Evolutionary conservation across 2,888 invertebrate species (phyloP).

Genomic region (Caenorhabditis sinica): DNA sequence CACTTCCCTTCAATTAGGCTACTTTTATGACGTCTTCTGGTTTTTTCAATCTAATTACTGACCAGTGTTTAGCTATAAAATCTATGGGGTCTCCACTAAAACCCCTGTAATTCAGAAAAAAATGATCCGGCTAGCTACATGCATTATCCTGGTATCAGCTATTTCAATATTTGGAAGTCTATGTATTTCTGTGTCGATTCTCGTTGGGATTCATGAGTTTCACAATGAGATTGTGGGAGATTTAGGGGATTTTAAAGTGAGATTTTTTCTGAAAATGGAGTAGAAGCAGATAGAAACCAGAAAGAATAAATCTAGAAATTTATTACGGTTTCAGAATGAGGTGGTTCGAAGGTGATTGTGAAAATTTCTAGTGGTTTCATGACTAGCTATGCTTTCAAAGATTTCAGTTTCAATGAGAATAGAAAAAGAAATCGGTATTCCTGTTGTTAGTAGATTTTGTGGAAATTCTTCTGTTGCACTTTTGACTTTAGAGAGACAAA

Average conservation of each 20-base stretch:
- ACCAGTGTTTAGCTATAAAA: constrained; percentile 21
- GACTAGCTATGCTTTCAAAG: no score
- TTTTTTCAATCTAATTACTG: neutral
- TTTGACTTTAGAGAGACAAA: no score
- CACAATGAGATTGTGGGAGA: constrained; percentile 22
- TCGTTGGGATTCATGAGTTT: constrained; percentile 49
- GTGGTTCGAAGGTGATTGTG: no score
- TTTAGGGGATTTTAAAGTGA: constrained; percentile 45
- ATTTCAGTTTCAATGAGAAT: no score
- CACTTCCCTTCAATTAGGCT: constrained; percentile 29
- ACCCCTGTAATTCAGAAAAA: neutral
- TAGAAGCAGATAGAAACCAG: no score
- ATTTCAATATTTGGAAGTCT: constrained; percentile 45
- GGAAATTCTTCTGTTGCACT: no score
- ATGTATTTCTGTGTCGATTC: constrained; percentile 40
- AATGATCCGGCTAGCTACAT: constrained; percentile 42
- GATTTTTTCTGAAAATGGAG: neutral
- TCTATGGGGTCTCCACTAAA: neutral
- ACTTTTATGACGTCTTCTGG: constrained; percentile 40
- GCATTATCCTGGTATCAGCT: constrained; percentile 29
- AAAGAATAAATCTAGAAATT: no score
- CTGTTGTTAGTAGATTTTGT: no score
- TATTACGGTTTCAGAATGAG: no score
- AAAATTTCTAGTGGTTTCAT: no score
- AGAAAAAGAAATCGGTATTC: no score